phyloP scores from a whole-genome alignment of 1,140 invertebrate species.

The Aphelenchoides besseyi region DNA sequence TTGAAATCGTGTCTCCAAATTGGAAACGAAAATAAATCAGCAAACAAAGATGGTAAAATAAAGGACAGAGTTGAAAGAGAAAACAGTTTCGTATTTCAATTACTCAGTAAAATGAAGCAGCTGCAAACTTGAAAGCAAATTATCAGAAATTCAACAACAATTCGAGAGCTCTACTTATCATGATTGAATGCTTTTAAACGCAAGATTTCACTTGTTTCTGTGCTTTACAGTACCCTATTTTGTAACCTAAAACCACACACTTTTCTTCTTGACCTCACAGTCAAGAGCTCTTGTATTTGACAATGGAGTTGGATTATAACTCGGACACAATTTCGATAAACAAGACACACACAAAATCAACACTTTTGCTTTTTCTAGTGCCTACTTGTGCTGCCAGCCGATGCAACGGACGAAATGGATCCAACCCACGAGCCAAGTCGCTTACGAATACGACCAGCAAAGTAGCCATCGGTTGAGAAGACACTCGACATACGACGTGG shows the following conservation, averaged over 20 bases:
- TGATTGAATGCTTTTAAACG: too few species aligned
- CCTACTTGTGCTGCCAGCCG: constrained; percentile 17
- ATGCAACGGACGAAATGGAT: constrained; percentile 10
- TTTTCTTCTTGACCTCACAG: too few species aligned
- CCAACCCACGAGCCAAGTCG: constrained; percentile 13
- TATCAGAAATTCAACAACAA: too few species aligned
- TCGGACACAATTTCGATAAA: neutral
- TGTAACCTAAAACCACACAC: too few species aligned
- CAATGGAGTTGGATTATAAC: too few species aligned
- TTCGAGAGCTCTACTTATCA: too few species aligned
- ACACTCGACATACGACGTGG: neutral
- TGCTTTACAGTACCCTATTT: too few species aligned
- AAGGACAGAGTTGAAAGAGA: neutral
- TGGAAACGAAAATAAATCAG: constrained; percentile 10
- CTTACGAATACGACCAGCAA: neutral
- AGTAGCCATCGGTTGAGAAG: constrained; percentile 7
- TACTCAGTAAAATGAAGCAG: neutral
- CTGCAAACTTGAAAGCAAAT: too few species aligned
- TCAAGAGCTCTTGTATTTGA: too few species aligned
- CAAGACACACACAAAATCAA: neutral
- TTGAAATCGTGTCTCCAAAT: constrained; percentile 9
- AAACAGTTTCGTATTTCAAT: too few species aligned
- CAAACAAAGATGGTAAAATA: neutral
- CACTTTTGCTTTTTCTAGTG: neutral
- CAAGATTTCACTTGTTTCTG: neutral